Conservation (phyloP, 2,888 invertebrate genomes). For the Pollenia griseotomentosa region DNA sequence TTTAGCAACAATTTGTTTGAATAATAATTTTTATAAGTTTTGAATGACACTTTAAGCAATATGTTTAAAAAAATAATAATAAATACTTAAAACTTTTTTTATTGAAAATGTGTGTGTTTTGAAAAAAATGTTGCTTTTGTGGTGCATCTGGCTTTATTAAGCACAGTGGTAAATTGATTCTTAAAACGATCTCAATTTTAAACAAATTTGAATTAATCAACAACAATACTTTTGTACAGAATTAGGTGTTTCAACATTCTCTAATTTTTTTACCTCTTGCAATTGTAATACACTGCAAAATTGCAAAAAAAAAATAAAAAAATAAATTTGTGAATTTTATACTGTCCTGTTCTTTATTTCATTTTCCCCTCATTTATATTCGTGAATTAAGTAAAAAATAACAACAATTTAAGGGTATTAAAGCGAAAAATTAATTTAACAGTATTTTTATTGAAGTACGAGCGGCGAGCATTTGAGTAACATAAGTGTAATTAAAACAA, state of each 20-base stretch:
- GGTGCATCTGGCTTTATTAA: no score
- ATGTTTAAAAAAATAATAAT: no score
- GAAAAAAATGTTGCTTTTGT: no score
- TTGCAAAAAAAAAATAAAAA: conserved; percentile 1
- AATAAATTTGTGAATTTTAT: conserved; percentile 28
- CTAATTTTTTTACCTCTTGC: background rate
- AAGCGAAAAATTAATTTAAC: conserved; percentile 55
- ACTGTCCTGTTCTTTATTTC: conserved; percentile 17
- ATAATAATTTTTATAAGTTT: no score
- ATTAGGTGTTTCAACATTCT: conserved; percentile 14
- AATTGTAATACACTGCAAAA: conserved; percentile 6
- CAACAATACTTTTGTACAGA: no score
- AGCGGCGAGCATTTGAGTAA: conserved; percentile 1
- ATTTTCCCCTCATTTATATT: conserved; percentile 26
- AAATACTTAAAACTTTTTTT: no score
- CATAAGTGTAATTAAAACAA: conserved; percentile 33
- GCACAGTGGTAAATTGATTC: no score
- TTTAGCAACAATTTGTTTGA: no score
- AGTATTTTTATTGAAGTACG: conserved; percentile 24
- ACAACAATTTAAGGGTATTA: conserved; percentile 31
- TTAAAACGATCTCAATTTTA: no score
- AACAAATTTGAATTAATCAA: no score
- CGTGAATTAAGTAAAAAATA: background rate
- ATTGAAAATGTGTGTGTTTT: no score
- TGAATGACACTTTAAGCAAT: no score